Conservation (phyloP, 2,888 invertebrate genomes). For the Tanytarsus gracilentus region DNA sequence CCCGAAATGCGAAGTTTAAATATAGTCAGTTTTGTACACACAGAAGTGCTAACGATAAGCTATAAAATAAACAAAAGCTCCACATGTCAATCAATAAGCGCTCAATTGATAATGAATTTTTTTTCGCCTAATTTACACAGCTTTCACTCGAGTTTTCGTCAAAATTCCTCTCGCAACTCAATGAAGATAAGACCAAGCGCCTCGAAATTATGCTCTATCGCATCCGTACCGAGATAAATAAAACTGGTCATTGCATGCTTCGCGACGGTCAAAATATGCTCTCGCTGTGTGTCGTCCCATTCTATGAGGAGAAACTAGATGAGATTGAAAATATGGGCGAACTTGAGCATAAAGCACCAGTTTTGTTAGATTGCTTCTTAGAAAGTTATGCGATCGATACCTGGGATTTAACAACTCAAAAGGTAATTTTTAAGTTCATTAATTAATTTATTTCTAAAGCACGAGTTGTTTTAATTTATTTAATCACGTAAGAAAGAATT, state of each 20-base stretch:
- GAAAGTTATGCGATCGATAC: slow-evolving; percentile 53
- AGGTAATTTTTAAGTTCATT: slow-evolving; percentile 45
- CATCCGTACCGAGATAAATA: slow-evolving; percentile 62
- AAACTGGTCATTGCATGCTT: slow-evolving; percentile 58
- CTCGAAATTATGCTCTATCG: slow-evolving; percentile 53
- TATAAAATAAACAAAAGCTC: too few relatives aligned
- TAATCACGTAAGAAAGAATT: too few relatives aligned
- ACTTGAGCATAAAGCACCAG: slow-evolving; percentile 69
- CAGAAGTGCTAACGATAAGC: too few relatives aligned
- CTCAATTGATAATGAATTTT: too few relatives aligned
- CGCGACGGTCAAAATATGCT: slow-evolving; percentile 51
- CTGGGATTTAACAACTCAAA: slow-evolving; percentile 77
- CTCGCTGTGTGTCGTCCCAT: slow-evolving; percentile 63
- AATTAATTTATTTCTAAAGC: slow-evolving; percentile 1
- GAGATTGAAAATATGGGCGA: slow-evolving; percentile 51
- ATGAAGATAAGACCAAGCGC: slow-evolving; percentile 49
- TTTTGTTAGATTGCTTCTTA: slow-evolving; percentile 60
- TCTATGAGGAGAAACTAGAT: slow-evolving; percentile 49
- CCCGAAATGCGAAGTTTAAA: too few relatives aligned
- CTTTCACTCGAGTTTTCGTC: slow-evolving; percentile 63
- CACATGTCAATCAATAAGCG: too few relatives aligned
- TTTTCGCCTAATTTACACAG: slow-evolving; percentile 38
- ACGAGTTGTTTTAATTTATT: too few relatives aligned
- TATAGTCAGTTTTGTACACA: too few relatives aligned
- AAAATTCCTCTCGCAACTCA: slow-evolving; percentile 59